phyloP scores from a whole-genome alignment of 2,888 invertebrate genomes.

The Drosophila ustulata region DNA sequence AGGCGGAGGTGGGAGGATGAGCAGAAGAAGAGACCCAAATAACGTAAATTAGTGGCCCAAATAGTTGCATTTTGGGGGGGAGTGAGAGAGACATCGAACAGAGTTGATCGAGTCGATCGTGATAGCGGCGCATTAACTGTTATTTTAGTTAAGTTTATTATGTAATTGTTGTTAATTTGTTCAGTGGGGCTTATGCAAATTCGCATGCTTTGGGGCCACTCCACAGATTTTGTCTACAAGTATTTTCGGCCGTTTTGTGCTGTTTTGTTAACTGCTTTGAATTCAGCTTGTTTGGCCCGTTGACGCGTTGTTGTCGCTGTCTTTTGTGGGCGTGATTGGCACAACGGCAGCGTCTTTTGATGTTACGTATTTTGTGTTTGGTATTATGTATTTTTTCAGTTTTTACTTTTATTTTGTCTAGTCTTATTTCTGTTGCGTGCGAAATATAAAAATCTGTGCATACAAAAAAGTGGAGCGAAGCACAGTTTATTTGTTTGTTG shows the following conservation, averaged over 20 bases:
- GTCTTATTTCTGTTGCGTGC: conserved; percentile 52
- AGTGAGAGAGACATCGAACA: neutral
- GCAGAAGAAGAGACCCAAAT: conserved; percentile 51
- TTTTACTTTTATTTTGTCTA: conserved; percentile 15
- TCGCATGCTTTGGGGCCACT: conserved; percentile 53
- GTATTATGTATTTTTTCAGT: conserved; percentile 21
- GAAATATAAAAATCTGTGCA: conserved; percentile 36
- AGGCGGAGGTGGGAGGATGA: neutral
- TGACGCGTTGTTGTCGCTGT: conserved; percentile 15
- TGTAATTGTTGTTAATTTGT: conserved; percentile 70
- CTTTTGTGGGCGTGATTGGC: conserved; percentile 58
- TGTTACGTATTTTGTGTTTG: conserved; percentile 50
- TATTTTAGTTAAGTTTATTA: conserved; percentile 55
- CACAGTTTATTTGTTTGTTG: conserved; percentile 57
- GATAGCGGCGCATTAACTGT: conserved; percentile 36
- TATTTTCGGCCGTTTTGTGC: conserved; percentile 25
- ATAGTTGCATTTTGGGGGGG: conserved; percentile 22
- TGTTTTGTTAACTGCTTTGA: conserved; percentile 42
- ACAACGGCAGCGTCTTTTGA: conserved; percentile 35
- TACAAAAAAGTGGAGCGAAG: conserved; percentile 61
- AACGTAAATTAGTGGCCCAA: conserved; percentile 60
- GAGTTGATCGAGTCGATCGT: conserved; percentile 32
- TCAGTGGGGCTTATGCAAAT: conserved; percentile 54
- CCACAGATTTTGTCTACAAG: conserved; percentile 26
- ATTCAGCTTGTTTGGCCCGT: conserved; percentile 59